Conservation (phyloP, 2,888 invertebrate genomes). For the Phaonia tiefii region DNA sequence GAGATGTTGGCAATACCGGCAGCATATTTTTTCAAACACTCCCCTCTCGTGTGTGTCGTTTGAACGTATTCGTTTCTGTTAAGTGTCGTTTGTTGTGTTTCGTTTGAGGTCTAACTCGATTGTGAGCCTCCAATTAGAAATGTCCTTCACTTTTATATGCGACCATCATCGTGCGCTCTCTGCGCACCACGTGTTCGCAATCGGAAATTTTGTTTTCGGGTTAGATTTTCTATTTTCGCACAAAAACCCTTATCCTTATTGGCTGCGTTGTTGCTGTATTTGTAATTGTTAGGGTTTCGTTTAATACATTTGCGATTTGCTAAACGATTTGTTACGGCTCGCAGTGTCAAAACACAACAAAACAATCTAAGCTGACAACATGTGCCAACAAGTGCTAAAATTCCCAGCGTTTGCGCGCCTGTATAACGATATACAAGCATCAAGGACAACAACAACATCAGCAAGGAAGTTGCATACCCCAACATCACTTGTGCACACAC, state of each 20-base stretch:
- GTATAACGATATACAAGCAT: not conserved
- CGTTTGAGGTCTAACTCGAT: conserved; percentile 74
- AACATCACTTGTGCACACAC: conserved; percentile 24
- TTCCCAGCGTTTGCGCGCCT: conserved; percentile 77
- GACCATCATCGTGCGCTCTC: conserved; percentile 24
- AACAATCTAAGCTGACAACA: conserved; percentile 62
- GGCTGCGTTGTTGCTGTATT: conserved; percentile 65
- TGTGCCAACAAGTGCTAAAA: conserved; percentile 79
- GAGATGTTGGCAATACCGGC: conserved; percentile 71
- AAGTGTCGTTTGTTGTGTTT: conserved; percentile 61
- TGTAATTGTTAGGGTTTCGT: conserved; percentile 62
- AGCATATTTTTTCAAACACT: conserved; percentile 67
- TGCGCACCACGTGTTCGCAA: conserved; percentile 68
- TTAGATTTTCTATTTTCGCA: conserved; percentile 59
- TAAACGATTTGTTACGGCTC: conserved; percentile 77
- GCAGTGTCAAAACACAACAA: conserved; percentile 77
- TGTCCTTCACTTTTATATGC: conserved; percentile 75
- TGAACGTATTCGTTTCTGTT: not conserved
- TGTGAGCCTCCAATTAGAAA: conserved; percentile 78
- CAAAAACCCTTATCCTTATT: conserved; percentile 64
- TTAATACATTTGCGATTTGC: conserved; percentile 61
- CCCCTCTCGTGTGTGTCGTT: not conserved
- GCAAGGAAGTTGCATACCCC: conserved; percentile 39
- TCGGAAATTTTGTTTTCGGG: conserved; percentile 59
- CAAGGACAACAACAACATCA: conserved; percentile 45